phyloP scores from a whole-genome alignment of 2,888 invertebrate genomes.

The Erebia aethiops region DNA sequence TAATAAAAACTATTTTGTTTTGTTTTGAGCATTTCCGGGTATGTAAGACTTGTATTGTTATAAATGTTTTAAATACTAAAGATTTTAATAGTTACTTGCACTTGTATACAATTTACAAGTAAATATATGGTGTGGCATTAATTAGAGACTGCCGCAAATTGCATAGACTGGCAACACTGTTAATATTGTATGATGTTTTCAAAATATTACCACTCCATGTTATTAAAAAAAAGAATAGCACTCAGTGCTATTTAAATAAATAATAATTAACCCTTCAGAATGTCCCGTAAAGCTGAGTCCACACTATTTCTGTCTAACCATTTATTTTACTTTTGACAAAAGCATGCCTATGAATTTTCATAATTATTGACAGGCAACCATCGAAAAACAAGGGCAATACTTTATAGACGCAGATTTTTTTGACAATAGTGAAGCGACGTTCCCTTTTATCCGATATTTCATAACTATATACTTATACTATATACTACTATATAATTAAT shows the following conservation, averaged over 20 bases:
- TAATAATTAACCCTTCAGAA: conserved; percentile 10
- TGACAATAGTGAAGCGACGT: too few relatives aligned
- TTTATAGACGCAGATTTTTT: too few relatives aligned
- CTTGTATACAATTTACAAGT: background rate
- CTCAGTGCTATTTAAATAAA: background rate
- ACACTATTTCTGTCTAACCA: background rate
- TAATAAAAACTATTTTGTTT: too few relatives aligned
- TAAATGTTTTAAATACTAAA: background rate
- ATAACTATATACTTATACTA: too few relatives aligned
- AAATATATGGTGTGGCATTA: background rate
- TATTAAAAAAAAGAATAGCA: background rate
- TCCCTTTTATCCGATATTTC: too few relatives aligned
- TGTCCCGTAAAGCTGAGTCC: background rate
- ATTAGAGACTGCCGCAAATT: conserved; percentile 2
- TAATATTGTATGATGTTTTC: background rate
- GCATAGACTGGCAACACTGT: background rate
- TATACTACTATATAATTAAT: too few relatives aligned
- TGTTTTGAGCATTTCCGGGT: background rate
- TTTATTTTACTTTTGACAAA: background rate
- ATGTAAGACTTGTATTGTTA: background rate
- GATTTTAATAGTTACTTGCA: background rate
- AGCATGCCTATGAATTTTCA: too few relatives aligned
- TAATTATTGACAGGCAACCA: too few relatives aligned
- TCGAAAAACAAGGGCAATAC: too few relatives aligned
- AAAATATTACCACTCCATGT: background rate